Evolutionary conservation across 2,888 invertebrate species (phyloP), one percentile per base, ranked within the genome.

Genomic region (Cepaea hortensis): DNA sequence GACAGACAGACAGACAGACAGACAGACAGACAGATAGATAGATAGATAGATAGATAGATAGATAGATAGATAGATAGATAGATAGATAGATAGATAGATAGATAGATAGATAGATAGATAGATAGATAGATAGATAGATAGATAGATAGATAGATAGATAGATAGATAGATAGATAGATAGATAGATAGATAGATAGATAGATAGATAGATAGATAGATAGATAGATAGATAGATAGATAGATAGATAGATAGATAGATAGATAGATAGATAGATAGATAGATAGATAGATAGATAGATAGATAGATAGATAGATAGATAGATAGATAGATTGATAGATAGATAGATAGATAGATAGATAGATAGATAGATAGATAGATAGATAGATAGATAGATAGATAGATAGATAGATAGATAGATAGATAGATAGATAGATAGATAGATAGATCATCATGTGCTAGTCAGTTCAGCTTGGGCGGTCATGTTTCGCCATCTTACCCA

Each of bases 351-450:
- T 18, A 2, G 70, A 70, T 20, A 2, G 72, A 72, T 6, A 23
- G n/a, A 72, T 72, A 23, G 72, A 72, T 35, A 1, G 35, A 35
- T 35, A 35, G 35, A 35, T 35, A 35, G 35, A 35, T 35, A 35
- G 35, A 35, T 72, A 72, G 72, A 72, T 72, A 72, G 72, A 72
- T 72, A 72, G 72, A 72, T 72, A 72, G 72, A 72, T 72, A 72
- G 72, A 72, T 72, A 65, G 65, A 65, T 65, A 65, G 65, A 65
- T 65, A 65, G 65, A 65, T 65, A 65, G 65, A 65, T 65, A 65
- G 65, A 65, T 65, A 65, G 65, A 65, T 65, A 65, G 65, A 65
- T 65, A 65, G 65, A 65, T 65, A 65, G 65, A 65, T 65, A 65
- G 65, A 65, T 65, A 65, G 65, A 65, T 65, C 35, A 1, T 35